Base-by-base conservation (phyloP, 1,140 invertebrate genomes). In the Drosophila bocqueti region DNA sequence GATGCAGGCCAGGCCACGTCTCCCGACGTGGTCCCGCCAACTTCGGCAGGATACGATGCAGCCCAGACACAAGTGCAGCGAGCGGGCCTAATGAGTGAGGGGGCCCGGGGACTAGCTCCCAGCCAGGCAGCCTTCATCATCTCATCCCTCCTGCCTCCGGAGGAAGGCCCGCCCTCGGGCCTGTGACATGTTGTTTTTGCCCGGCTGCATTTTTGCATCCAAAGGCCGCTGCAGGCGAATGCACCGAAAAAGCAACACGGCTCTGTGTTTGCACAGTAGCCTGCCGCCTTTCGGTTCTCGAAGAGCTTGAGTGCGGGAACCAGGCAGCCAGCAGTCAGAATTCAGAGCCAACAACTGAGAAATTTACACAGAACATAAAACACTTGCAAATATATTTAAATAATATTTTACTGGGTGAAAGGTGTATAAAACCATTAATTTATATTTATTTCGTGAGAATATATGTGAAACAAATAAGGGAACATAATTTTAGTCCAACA, bases 241-340 rank as follows among this genome's bases (percentile, higher is more conserved):
- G 84, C 84, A 89, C 81, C 81, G 54, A 87, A 76, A 79, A 78
- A 65, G 49, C 76, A 81, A 73, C 84, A 83, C 76, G 81, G 77
- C 77, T 75, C 65, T 89, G 80, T 89, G 80, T 87, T 79, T 87
- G 73, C 84, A 89, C 84, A 87, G 83, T 89, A 87, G 83, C 84
- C 69, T 59, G 65, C 45, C 50, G 65, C 58, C 50, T 21, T 55
- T 54, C 38, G 34, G n/a, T 54, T 38, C 52, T 42, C 21, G 67
- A 71, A 40, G 49, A 71, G 67, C 38, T 26, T 40, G 63, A 40
- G 67, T 42, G 63, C 46, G 63, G 49, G 66, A 68, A 15, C 24
- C 54, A 15, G 24, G 54, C 26, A 43, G 11, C 26, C 29, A 43
- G 9, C 29, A 45, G 13, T 21, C 40, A 66, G n/a, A 66, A 45